A percentile compares a stretch with the other conserved stretches of the same genome.
phyloP scores from a whole-genome alignment of 2,797 vertebrate species.

The Babyrousa celebensis region DNA sequence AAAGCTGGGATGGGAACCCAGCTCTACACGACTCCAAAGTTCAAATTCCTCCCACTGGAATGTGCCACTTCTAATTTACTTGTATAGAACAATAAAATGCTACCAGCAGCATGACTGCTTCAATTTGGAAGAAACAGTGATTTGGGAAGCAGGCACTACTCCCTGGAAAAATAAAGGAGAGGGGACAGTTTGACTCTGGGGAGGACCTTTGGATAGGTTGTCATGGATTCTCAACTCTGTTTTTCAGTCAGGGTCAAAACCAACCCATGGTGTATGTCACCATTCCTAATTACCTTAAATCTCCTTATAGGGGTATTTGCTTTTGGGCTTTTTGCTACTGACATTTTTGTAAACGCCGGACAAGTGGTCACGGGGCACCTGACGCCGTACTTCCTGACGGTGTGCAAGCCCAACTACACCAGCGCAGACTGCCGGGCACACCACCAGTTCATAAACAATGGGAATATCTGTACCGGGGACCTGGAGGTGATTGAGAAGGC shows the following conservation, averaged over 20 bases:
- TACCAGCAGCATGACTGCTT: neutral
- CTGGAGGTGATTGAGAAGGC: slow-evolving; percentile 95
- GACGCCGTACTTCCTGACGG: slow-evolving; percentile 97
- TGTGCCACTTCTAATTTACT: neutral
- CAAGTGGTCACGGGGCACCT: slow-evolving; percentile 98
- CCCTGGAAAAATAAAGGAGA: neutral
- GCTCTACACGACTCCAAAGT: neutral
- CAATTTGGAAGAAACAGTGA: neutral
- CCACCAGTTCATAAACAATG: slow-evolving; percentile 96
- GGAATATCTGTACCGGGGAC: slow-evolving; percentile 98
- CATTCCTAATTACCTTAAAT: slow-evolving; percentile 72
- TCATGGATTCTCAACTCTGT: accelerated
- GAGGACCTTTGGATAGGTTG: neutral
- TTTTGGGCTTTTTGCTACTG: slow-evolving; percentile 98
- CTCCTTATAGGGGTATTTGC: slow-evolving; percentile 96
- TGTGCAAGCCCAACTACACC: slow-evolving; percentile 99
- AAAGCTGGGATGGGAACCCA: neutral
- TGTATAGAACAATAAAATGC: neutral
- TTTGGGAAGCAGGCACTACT: neutral
- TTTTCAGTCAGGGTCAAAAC: slow-evolving; percentile 16
- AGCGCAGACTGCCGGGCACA: slow-evolving; percentile 95
- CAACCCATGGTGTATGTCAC: accelerated
- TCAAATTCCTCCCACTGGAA: neutral
- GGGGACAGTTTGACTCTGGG: no score
- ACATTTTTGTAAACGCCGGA: slow-evolving; percentile 99